Evolutionary conservation across 2,113 vertebrate species (phyloP).

Genomic region (Pyxicephalus adspersus): DNA sequence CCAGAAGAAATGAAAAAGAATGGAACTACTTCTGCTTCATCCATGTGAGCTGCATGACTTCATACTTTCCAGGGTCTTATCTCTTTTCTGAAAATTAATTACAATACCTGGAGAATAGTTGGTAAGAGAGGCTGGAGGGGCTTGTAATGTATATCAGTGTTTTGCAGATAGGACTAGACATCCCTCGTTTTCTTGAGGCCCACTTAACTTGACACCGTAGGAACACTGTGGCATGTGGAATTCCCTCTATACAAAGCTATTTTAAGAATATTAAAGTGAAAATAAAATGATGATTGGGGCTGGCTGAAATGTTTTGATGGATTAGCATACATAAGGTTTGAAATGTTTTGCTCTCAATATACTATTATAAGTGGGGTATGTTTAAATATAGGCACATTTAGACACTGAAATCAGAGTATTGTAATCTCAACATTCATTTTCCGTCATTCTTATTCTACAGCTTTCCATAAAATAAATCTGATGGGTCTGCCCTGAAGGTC

Average conservation of each 20-base stretch:
- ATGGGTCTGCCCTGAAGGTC: too few relatives aligned
- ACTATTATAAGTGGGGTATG: too few relatives aligned
- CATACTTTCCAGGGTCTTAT: slow-evolving; percentile 39
- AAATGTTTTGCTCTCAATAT: too few relatives aligned
- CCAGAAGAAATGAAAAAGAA: neutral
- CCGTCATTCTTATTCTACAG: too few relatives aligned
- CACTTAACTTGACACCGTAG: neutral
- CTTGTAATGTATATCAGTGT: neutral
- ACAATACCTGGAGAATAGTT: slow-evolving; percentile 35
- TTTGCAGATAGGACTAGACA: neutral
- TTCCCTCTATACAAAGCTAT: slow-evolving; percentile 1
- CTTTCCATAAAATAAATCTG: too few relatives aligned
- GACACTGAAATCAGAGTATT: too few relatives aligned
- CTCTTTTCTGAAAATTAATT: slow-evolving; percentile 42
- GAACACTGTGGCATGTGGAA: slow-evolving; percentile 1
- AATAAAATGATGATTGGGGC: too few relatives aligned
- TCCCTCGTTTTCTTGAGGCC: slow-evolving; percentile 1
- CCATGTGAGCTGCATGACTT: slow-evolving; percentile 27
- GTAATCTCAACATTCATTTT: too few relatives aligned
- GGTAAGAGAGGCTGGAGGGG: neutral
- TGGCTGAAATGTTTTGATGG: too few relatives aligned
- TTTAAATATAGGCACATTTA: too few relatives aligned
- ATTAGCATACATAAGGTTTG: too few relatives aligned
- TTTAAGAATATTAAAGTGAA: too few relatives aligned
- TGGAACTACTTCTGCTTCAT: slow-evolving; percentile 15